Base-by-base conservation (phyloP, 2,888 invertebrate genomes). In the Marronus borbonicus region DNA sequence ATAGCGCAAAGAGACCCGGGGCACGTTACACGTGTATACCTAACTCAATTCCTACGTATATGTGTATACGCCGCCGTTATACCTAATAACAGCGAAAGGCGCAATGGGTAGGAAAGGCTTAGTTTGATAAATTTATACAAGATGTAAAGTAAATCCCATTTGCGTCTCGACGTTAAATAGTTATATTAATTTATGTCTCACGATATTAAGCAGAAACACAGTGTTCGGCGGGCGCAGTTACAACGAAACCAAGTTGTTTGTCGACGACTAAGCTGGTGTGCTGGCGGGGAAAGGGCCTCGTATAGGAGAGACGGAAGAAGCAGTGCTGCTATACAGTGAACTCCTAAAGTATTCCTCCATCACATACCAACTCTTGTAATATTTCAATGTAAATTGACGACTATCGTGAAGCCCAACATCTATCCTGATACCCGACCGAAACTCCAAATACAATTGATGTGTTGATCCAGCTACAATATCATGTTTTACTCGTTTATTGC, bases 101-200 rank as follows among this genome's bases (percentile, higher is more conserved):
- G 52, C 55, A 8, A 20, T 76, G 76, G 80, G 58, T 14, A 76
- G 78, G 80, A 78, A 78, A 79, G 81, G 80, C 77, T 82, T 82
- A 82, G 76, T 80, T 80, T 83, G 83, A 83, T 82, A 82, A 85
- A 86, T 85, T 85, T 84, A 83, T 84, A 86, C 86, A 86, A 82
- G 84, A 82, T 86, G 86, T 86, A 84, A 85, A 85, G 83, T 85
- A 85, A 86, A 86, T 85, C 86, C 85, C 85, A 83, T 85, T 83
- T 83, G 83, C 81, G 81, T 83, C 82, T 82, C 82, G 84, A 85
- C 84, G 86, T 84, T 85, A 86, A 86, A 86, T 86, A 87, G 86
- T 87, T 85, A 87, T 87, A 88, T 88, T 88, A 88, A 88, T 88
- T 88, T 87, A 87, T 87, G 87, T 87, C 87, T 87, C 86, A 86